Conservation (phyloP, 2,797 vertebrate genomes). For the Dallia pectoralis region DNA sequence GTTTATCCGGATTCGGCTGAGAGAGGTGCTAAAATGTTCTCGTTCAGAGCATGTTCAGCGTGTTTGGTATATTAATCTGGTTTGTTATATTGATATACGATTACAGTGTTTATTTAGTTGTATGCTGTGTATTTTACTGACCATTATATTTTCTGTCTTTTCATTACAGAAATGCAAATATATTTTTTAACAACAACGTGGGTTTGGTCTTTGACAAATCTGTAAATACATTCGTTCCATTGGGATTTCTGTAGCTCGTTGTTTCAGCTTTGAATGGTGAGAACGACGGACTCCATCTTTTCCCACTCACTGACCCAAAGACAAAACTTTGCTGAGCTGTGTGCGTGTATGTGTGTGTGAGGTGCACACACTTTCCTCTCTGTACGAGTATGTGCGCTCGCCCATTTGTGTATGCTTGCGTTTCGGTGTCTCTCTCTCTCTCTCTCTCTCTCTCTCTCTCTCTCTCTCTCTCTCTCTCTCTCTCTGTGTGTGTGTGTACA, state of each 20-base stretch:
- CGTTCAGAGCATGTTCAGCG: not conserved
- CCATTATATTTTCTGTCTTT: not conserved
- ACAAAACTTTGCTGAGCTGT: conserved; percentile 14
- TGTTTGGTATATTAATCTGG: not conserved
- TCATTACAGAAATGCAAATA: not conserved
- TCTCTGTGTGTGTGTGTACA: conserved; percentile 3
- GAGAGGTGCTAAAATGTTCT: too few species aligned
- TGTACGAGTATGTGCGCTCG: conserved; percentile 18
- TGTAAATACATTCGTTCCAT: conserved; percentile 13
- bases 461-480: conserved; percentile 7
- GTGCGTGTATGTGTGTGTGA: not conserved
- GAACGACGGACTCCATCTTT: conserved; percentile 41
- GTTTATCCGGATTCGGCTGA: too few species aligned
- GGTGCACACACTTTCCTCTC: conserved; percentile 6
- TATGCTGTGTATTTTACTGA: not conserved
- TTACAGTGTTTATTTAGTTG: not conserved
- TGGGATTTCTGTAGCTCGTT: conserved; percentile 36
- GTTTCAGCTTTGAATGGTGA: conserved; percentile 44
- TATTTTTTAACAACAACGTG: not conserved
- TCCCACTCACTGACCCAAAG: conserved; percentile 49
- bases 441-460: conserved; percentile 7
- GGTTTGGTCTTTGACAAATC: not conserved
- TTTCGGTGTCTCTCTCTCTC: conserved; percentile 3
- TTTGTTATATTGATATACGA: not conserved
- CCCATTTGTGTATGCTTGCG: not conserved